These are phyloP conservation scores for Melanocharis versteri DNA, from an alignment of 2,113 vertebrate genomes.

Conservation along the genomic window DNA sequence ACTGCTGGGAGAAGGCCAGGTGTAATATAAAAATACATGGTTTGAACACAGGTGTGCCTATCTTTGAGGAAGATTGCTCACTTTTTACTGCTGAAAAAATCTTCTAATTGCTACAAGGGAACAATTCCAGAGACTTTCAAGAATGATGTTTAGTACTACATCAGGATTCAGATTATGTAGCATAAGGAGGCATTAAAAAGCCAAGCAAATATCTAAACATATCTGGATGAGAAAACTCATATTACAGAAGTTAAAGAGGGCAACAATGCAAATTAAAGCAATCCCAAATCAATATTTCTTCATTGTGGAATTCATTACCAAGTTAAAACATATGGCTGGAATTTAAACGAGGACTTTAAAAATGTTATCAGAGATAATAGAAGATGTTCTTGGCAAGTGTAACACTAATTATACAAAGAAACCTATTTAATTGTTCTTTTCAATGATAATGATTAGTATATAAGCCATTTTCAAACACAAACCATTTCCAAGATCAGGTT, in stretches of 20 bases:
- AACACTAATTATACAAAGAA: neutral
- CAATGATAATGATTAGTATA: neutral
- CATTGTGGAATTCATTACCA: neutral
- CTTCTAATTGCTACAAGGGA: neutral
- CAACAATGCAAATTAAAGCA: neutral
- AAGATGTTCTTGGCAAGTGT: neutral
- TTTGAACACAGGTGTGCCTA: neutral
- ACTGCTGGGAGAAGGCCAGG: neutral
- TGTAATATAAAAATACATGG: neutral
- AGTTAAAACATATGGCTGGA: constrained; percentile 2
- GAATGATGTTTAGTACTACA: neutral
- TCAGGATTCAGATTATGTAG: neutral
- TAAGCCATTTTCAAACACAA: neutral
- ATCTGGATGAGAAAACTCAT: neutral
- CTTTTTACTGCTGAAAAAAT: neutral
- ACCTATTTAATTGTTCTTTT: neutral
- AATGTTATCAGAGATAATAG: neutral
- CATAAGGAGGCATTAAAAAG: neutral
- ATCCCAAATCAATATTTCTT: constrained; percentile 22
- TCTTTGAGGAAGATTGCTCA: neutral
- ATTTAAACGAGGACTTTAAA: neutral
- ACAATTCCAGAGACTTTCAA: neutral
- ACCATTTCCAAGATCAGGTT: neutral
- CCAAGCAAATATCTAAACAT: neutral
- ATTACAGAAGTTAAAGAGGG: neutral